phyloP scores from a whole-genome alignment of 2,797 vertebrate genomes.

The Falco columbarius region DNA sequence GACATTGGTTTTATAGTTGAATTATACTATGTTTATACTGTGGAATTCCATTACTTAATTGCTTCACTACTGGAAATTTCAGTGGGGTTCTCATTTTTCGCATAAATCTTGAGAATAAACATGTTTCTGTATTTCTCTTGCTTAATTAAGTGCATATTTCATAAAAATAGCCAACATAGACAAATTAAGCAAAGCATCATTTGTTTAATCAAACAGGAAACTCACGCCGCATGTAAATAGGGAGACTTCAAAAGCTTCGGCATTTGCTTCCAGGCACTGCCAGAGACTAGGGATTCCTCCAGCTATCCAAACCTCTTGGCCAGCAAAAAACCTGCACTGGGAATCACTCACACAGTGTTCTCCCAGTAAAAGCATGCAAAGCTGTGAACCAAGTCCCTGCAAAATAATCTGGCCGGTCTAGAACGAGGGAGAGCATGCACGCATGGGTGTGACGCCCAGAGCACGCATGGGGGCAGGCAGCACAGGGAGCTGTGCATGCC shows the following conservation, averaged over 20 bases:
- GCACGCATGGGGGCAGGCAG: too few species aligned
- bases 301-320: neutral
- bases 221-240: neutral
- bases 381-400: neutral
- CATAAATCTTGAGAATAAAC: conserved; percentile 62
- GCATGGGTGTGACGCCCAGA: too few species aligned
- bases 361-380: rapidly evolving
- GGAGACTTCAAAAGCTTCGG: neutral
- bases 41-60: conserved; percentile 70
- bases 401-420: rapidly evolving
- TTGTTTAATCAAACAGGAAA: conserved; percentile 33
- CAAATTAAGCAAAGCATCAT: conserved; percentile 35
- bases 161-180: conserved; percentile 39
- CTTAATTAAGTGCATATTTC: conserved; percentile 65
- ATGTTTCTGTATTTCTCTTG: conserved; percentile 56
- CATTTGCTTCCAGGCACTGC: neutral
- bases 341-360: rapidly evolving
- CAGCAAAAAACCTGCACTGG: neutral
- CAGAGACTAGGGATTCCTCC: neutral
- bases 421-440: rapidly evolving
- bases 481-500: neutral
- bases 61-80: conserved; percentile 75
- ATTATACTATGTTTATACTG: conserved; percentile 57
- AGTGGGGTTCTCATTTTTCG: conserved; percentile 61
- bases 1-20: conserved; percentile 57